Base-by-base conservation (phyloP, 2,113 vertebrate genomes). In the Actenoides hombroni region DNA sequence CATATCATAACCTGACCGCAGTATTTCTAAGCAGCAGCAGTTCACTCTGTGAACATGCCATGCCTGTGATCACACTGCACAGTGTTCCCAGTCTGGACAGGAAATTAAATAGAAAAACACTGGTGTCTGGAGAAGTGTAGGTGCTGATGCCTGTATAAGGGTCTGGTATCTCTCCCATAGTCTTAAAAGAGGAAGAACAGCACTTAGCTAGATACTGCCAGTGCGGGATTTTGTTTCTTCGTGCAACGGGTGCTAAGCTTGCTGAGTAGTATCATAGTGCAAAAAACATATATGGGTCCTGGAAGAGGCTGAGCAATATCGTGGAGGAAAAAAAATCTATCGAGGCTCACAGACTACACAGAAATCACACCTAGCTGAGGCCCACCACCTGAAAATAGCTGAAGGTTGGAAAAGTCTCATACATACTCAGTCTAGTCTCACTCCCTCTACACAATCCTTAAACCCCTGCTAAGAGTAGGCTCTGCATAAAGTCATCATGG, bases 71-170 rank as follows among this genome's bases (percentile, higher is more conserved):
- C 63, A 26, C 20, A 65, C 28, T 67, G 57, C 59, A 63, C 21
- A 3, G 2, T 61, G 65, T n/a, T 79, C 74, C 61, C 37, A 51
- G 13, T 70, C 57, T n/a, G 48, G 63, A 67, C 93, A 95, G 95
- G 93, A 96, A 97, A 97, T 97, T 89, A 95, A 94, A 91, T 61
- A 70, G 89, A 84, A 89, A 84, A 92, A 37, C 26, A 67, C 57
- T 25, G 10, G 3, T 68, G 48, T 53, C 53, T 87, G 81, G 68
- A 88, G 71, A 87, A 71, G 35, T 5, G 35, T 7, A 51, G n/a
- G 33, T 46, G 35, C 39, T 51, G 42, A 60, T 56, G 39, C 39
- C 73, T 81, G 29, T 44, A 0, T 17, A 42, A 59, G n/a, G 25
- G 23, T 42, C 13, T 49, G 18, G 6, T 24, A 60, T 39, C 35